Conservation (phyloP, 2,888 invertebrate species). For the Mimumesa dahlbomi region DNA sequence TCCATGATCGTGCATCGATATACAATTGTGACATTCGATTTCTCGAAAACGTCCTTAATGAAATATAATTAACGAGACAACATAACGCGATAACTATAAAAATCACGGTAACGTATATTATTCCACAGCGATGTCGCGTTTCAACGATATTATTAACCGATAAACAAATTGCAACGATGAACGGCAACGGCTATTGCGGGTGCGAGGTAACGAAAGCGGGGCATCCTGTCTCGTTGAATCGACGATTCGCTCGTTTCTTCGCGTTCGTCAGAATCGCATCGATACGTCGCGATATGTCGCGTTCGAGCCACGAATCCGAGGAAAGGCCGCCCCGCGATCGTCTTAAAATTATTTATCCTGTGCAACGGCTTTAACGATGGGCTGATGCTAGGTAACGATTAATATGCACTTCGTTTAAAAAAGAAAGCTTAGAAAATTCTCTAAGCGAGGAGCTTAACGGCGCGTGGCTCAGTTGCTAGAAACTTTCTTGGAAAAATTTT, state of each 20-base stretch:
- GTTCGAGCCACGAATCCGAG: too few species aligned
- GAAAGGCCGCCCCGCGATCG: too few species aligned
- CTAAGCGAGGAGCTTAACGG: slow-evolving; percentile 34
- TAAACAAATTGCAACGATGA: slow-evolving; percentile 61
- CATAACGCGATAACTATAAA: slow-evolving; percentile 62
- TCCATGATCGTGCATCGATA: slow-evolving; percentile 47
- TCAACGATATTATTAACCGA: slow-evolving; percentile 59
- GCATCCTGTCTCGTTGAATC: background rate
- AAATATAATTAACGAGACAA: slow-evolving; percentile 65
- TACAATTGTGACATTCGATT: slow-evolving; percentile 49
- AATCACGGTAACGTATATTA: slow-evolving; percentile 60
- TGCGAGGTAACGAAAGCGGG: background rate
- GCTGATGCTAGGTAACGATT: slow-evolving; percentile 43
- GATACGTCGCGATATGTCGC: too few species aligned
- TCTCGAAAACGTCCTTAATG: slow-evolving; percentile 56
- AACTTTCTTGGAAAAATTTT: too few species aligned
- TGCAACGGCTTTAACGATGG: slow-evolving; percentile 44
- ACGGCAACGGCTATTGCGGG: slow-evolving; percentile 51
- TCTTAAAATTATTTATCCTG: slow-evolving; percentile 19
- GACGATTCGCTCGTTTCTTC: too few species aligned
- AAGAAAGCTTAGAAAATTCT: slow-evolving; percentile 20
- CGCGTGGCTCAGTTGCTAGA: slow-evolving; percentile 33
- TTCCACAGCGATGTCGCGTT: slow-evolving; percentile 54
- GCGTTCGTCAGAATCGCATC: too few species aligned
- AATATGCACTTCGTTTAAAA: slow-evolving; percentile 43